phyloP scores from a whole-genome alignment of 2,888 invertebrate genomes.

The Lepidochitona cinerea region DNA sequence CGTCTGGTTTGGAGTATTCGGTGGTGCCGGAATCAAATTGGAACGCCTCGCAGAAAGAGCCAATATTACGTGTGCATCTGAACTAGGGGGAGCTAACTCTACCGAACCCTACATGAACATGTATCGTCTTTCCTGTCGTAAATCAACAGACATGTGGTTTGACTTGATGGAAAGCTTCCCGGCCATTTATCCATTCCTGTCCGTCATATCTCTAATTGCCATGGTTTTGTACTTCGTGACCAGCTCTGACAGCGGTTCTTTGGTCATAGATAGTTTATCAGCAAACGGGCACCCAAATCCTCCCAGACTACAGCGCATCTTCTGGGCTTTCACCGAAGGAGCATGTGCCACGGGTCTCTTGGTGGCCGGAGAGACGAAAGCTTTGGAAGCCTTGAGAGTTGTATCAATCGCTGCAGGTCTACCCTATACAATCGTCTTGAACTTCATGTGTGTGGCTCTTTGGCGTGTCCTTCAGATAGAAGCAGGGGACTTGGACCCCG shows the following conservation, averaged over 20 bases:
- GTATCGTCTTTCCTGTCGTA: neutral
- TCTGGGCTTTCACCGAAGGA: conserved; percentile 6
- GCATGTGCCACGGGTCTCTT: neutral
- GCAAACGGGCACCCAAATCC: neutral
- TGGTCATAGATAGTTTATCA: neutral
- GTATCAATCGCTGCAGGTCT: conserved; percentile 8
- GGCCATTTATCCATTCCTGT: neutral
- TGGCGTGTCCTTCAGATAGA: neutral
- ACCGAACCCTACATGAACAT: neutral
- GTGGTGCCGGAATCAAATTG: neutral
- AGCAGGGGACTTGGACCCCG: neutral
- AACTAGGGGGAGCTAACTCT: neutral
- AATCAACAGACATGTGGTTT: conserved; percentile 1
- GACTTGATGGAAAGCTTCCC: neutral
- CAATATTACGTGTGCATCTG: neutral
- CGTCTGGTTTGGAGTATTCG: conserved; percentile 4
- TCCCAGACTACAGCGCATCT: neutral
- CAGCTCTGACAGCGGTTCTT: conserved; percentile 2
- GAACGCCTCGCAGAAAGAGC: neutral
- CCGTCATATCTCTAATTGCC: neutral
- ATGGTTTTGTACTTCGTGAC: conserved; percentile 9
- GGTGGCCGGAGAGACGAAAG: neutral
- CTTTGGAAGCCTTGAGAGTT: neutral
- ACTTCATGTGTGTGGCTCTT: neutral
- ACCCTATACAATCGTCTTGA: conserved; percentile 7